Percentiles rank a stretch among this genome's conserved stretches.
These are phyloP conservation scores for Scortum barcoo DNA, from an alignment of 2,113 vertebrate species.

Conservation along the genomic window DNA sequence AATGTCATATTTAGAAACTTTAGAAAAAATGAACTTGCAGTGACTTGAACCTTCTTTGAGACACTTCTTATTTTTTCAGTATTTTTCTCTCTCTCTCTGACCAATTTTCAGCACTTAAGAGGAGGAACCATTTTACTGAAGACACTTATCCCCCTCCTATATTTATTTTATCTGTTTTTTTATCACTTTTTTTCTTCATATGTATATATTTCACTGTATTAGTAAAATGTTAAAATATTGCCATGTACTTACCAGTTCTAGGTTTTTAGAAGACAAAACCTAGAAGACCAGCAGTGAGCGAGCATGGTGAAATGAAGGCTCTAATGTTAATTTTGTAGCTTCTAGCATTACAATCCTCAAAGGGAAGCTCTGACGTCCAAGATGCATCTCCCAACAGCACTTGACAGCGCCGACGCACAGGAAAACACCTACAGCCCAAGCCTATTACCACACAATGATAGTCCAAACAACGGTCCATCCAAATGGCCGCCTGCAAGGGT, in stretches of 20 bases:
- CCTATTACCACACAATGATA: conserved; percentile 6
- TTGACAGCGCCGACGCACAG: conserved; percentile 16
- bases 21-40: background rate
- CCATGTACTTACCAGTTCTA: too few relatives aligned
- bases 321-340: background rate
- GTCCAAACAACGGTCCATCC: conserved; percentile 19
- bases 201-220: background rate
- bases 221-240: background rate
- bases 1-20: too few relatives aligned
- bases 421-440: conserved; percentile 1
- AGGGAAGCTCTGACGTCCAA: background rate
- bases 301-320: background rate
- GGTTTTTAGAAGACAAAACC: too few relatives aligned
- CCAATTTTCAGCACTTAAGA: background rate
- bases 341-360: background rate
- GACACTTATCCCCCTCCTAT: background rate
- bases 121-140: background rate
- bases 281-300: background rate
- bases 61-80: background rate
- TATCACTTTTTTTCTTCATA: background rate
- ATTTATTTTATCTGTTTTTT: background rate
- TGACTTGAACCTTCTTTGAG: background rate
- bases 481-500: conserved; percentile 9
- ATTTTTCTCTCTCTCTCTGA: background rate
- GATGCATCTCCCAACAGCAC: conserved; percentile 13